Evolutionary conservation across 2,113 vertebrate genomes (phyloP), one percentile per base, ranked within the genome.

Genomic region (Gymnobelideus leadbeateri): DNA sequence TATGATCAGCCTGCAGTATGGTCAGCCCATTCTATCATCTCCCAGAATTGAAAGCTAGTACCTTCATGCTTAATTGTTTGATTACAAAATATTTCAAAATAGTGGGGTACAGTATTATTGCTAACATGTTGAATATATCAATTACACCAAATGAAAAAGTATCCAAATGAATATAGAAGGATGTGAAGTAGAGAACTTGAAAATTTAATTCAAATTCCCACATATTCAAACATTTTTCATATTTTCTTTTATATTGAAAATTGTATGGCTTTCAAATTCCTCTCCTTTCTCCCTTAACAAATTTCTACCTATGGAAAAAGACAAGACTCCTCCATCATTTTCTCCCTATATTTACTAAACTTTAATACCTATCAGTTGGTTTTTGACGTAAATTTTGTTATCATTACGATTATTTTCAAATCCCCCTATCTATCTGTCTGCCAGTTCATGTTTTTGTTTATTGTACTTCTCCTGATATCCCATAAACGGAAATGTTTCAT

Each of bases 201-300:
- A 57, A 89, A n/a, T 92, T 95, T 52, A 94, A 47, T 89, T 57
- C 28, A 92, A 92, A 28, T 93, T 90, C 52, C 61, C 89, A 94
- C 61, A 52, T 93, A 91, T 57, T 94, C 55, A 95, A 51, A 57
- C 55, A 52, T 55, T 52, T 52, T n/a, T 95, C 16, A 92, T 24
- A 55, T 55, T 55, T 92, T 49, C 47, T 91, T 92, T 57, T 49
- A 21, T 49, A 52, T 31, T 92, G 14, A 49, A 1, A 52, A 14
- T 5, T 92, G 54, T 37, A 31, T 3, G 9, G 16, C 68, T 23
- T 43, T 23, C 7, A 84, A 84, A 84, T 8, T 84, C 19, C 68
- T 43, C 19, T 8, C 7, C 68, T 23, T 84, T 84, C 19, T 84
- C 11, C 2, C 68, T 84, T 84, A 16, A 84, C 5, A 84, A 6